These are phyloP conservation scores for Pyrrhosoma nymphula DNA, from an alignment of 2,888 invertebrate species.

Conservation along the genomic window DNA sequence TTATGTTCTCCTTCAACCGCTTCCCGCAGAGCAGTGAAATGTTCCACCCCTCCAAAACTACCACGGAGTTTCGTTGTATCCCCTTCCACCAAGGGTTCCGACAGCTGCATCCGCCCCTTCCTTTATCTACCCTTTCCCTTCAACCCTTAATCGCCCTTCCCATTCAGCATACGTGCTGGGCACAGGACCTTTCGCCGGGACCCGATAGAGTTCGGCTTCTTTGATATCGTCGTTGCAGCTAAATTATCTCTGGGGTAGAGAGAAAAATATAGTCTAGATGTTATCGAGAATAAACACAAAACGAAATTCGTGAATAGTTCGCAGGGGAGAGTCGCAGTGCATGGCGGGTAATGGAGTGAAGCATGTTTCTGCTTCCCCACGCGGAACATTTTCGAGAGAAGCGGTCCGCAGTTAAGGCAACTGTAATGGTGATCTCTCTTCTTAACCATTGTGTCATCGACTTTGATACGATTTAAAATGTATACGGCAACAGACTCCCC, in stretches of 20 bases:
- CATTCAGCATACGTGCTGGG: background rate
- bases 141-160: background rate
- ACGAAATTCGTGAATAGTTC: background rate
- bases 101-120: constrained; percentile 22
- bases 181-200: background rate
- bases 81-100: background rate
- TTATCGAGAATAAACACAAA: constrained; percentile 15
- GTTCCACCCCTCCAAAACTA: background rate
- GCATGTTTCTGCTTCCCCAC: background rate
- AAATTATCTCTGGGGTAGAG: background rate
- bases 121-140: background rate
- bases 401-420: background rate
- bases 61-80: background rate
- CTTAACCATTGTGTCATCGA: background rate
- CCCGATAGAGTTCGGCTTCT: background rate
- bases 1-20: background rate
- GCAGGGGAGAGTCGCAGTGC: background rate
- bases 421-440: background rate
- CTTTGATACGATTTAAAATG: background rate
- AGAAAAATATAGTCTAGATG: background rate
- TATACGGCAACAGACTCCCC: background rate
- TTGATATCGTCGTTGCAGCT: background rate
- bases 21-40: background rate
- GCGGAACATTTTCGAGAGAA: background rate
- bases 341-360: background rate